Percentiles rank a stretch among this genome's conserved stretches.
These are phyloP conservation scores for Ptilonorhynchus violaceus DNA, from an alignment of 2,113 vertebrate genomes.

Conservation along the genomic window DNA sequence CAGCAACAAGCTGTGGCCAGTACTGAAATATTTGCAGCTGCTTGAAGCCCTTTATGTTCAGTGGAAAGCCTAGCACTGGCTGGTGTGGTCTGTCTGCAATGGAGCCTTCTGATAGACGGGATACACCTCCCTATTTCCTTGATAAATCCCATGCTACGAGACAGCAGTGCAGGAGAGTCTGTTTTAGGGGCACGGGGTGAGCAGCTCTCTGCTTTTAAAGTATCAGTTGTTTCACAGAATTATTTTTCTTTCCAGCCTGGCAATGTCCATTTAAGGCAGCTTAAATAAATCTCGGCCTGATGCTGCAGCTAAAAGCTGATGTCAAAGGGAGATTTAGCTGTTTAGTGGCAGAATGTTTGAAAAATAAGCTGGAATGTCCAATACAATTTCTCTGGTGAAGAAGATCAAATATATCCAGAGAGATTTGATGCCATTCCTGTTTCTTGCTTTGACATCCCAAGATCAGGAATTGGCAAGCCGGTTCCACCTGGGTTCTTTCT, in stretches of 20 bases:
- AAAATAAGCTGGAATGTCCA: conserved; percentile 21
- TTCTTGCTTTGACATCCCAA: not conserved
- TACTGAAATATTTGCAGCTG: not conserved
- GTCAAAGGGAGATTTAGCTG: not conserved
- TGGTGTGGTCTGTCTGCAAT: not conserved
- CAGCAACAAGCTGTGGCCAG: not conserved
- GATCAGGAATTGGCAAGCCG: not conserved
- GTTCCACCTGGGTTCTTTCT: not conserved
- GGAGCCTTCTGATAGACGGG: not conserved
- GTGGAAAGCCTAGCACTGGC: not conserved
- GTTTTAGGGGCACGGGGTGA: not conserved
- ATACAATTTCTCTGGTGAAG: not conserved
- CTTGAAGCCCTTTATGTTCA: not conserved
- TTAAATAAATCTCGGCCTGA: conserved; percentile 21
- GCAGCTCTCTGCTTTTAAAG: conserved; percentile 6
- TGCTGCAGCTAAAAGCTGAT: not conserved
- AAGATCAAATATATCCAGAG: not conserved
- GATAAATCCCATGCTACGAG: not conserved
- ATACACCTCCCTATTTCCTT: not conserved
- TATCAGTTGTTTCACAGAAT: conserved; percentile 4
- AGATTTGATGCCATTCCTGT: not conserved
- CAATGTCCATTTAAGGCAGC: not conserved
- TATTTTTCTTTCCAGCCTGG: conserved; percentile 39
- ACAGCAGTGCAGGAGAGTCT: not conserved
- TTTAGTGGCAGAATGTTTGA: not conserved